phyloP scores from a whole-genome alignment of 2,113 vertebrate species.

The Larimichthys crocea region DNA sequence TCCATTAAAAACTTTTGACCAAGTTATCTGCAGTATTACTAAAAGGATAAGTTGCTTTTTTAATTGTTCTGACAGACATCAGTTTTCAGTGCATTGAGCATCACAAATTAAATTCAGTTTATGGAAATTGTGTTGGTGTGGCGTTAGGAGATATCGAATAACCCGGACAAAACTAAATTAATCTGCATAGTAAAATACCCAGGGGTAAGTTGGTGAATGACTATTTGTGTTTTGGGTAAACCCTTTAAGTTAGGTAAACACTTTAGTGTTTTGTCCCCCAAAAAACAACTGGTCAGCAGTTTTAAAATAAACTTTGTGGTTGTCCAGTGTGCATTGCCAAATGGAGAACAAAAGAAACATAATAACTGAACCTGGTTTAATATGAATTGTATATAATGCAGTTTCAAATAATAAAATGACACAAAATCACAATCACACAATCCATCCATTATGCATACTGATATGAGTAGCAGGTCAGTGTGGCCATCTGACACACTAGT shows the following conservation, averaged over 20 bases:
- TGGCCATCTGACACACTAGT: slow-evolving; percentile 1
- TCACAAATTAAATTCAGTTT: neutral
- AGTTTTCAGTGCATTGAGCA: neutral
- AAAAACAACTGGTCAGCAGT: neutral
- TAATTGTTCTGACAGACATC: neutral
- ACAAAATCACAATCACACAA: neutral
- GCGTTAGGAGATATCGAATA: neutral
- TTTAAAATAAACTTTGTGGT: slow-evolving; percentile 7
- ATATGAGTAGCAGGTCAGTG: slow-evolving; percentile 7
- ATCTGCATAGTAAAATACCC: slow-evolving; percentile 1
- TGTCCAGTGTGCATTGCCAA: neutral
- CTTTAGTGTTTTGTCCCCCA: neutral
- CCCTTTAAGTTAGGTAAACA: neutral
- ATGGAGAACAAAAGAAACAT: neutral
- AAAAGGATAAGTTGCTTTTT: neutral
- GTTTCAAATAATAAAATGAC: neutral
- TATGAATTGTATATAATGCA: neutral
- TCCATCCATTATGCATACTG: slow-evolving; percentile 8
- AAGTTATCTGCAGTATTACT: neutral
- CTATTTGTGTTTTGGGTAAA: neutral
- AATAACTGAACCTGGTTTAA: neutral
- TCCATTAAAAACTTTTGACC: neutral
- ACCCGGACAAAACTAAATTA: neutral
- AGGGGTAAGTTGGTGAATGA: neutral
- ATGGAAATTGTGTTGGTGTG: neutral